These are phyloP conservation scores for Proteles cristata DNA, from an alignment of 2,113 vertebrate species.

Conservation along the genomic window DNA sequence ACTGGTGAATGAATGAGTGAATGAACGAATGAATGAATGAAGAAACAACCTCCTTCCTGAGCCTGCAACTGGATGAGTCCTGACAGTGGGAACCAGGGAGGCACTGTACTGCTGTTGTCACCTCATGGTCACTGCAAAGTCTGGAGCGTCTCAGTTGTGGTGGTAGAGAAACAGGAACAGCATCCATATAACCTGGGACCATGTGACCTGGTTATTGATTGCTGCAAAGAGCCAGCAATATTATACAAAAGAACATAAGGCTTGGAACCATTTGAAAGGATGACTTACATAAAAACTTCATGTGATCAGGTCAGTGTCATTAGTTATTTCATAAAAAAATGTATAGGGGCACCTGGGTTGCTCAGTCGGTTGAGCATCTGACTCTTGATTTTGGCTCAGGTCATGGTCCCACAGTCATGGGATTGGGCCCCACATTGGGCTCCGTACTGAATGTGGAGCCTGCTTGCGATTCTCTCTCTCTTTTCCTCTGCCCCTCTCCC, in stretches of 20 bases:
- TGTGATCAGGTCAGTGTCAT: neutral
- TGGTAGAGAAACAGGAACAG: neutral
- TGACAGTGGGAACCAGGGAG: neutral
- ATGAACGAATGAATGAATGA: neutral
- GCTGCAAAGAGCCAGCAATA: neutral
- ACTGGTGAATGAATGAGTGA: neutral
- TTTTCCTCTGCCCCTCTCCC: no score
- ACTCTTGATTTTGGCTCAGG: no score
- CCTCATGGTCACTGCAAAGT: neutral
- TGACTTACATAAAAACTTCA: neutral
- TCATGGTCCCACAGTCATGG: no score
- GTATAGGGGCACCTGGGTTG: no score
- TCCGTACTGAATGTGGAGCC: no score
- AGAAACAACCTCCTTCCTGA: neutral
- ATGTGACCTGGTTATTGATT: neutral
- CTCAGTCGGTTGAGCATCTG: no score
- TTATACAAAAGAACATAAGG: neutral
- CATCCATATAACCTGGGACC: accelerated
- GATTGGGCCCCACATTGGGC: no score
- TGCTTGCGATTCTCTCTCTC: no score
- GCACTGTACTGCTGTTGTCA: neutral
- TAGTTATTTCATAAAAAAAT: slow-evolving; percentile 34
- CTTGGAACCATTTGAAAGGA: neutral
- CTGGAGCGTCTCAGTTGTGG: neutral
- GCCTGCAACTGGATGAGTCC: neutral